A percentile compares a stretch with the other conserved stretches of the same genome.
phyloP scores from a whole-genome alignment of 2,888 invertebrate genomes.

The Trachelus stipa region DNA sequence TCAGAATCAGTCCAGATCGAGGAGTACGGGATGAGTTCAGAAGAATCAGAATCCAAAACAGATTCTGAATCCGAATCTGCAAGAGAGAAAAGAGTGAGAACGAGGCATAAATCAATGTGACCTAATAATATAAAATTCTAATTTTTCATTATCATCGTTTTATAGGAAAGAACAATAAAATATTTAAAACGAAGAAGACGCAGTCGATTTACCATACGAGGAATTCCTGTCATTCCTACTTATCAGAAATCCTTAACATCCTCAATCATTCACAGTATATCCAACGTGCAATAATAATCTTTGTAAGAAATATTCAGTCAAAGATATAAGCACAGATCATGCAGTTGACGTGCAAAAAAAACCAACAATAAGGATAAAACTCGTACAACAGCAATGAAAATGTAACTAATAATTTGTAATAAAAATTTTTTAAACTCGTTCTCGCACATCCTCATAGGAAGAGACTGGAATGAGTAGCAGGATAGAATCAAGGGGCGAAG shows the following conservation, averaged over 20 bases:
- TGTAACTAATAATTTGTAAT: background rate
- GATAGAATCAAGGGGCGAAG: background rate
- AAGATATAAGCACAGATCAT: background rate
- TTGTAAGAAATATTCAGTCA: background rate
- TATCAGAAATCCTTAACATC: constrained; percentile 52
- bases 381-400: background rate
- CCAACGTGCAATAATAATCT: background rate
- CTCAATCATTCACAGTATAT: constrained; percentile 43
- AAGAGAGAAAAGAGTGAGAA: constrained; percentile 56
- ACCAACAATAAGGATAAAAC: background rate
- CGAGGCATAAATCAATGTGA: constrained; percentile 55
- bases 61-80: constrained; percentile 52
- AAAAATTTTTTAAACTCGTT: background rate
- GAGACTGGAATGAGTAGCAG: background rate
- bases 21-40: constrained; percentile 56
- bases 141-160: constrained; percentile 13
- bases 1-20: constrained; percentile 61
- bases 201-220: constrained; percentile 34
- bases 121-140: constrained; percentile 14
- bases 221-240: constrained; percentile 48
- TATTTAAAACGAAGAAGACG: constrained; percentile 16
- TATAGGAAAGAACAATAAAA: constrained; percentile 17
- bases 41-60: constrained; percentile 57
- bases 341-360: background rate
- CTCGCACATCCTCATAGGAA: background rate